Conservation (phyloP, 2,113 vertebrate species). For the Etia nguti region DNA sequence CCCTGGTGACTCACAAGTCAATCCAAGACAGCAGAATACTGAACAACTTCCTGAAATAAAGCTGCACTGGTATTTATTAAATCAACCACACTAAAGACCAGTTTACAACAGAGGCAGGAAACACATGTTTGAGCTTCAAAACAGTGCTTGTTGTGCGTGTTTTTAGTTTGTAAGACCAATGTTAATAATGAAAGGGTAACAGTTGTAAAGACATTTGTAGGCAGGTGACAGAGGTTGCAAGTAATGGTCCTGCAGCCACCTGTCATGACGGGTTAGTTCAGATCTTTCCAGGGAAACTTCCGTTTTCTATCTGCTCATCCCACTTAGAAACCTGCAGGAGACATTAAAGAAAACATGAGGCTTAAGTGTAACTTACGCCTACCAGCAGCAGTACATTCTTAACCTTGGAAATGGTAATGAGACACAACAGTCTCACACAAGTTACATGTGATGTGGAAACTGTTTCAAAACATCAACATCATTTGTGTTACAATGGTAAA, state of each 20-base stretch:
- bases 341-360: background rate
- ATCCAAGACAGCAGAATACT: background rate
- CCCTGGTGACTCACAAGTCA: background rate
- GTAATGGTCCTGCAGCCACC: slow-evolving; percentile 14
- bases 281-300: slow-evolving; percentile 73
- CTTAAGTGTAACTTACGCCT: background rate
- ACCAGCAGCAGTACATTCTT: background rate
- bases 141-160: slow-evolving; percentile 37
- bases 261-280: slow-evolving; percentile 12
- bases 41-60: background rate
- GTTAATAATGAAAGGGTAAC: background rate
- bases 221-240: slow-evolving; percentile 7
- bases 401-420: background rate
- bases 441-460: background rate
- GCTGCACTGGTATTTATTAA: slow-evolving; percentile 5
- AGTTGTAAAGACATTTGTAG: slow-evolving; percentile 15
- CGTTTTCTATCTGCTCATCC: slow-evolving; percentile 71
- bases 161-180: slow-evolving; percentile 14
- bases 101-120: background rate
- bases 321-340: slow-evolving; percentile 67
- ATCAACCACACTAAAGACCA: background rate
- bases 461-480: background rate
- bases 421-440: background rate
- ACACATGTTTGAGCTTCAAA: background rate
- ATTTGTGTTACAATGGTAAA: background rate